Evolutionary conservation across 1,140 invertebrate species (phyloP).

Genomic region (Episyrphus balteatus): DNA sequence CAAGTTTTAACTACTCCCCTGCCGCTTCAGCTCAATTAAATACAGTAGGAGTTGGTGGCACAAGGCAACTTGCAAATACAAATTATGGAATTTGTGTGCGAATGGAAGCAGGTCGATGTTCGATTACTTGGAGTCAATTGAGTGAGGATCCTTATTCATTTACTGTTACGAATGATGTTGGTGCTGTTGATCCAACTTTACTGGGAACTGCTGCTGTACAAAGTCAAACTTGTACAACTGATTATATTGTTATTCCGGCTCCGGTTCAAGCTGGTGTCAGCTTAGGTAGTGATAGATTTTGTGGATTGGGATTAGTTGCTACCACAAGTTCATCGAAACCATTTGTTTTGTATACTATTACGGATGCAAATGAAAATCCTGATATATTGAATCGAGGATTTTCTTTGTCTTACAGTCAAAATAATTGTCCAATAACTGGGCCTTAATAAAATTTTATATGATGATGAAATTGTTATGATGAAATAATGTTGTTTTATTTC

Average conservation of each 20-base stretch:
- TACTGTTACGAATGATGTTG: conserved; percentile 55
- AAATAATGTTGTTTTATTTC: no score
- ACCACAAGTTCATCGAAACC: conserved; percentile 58
- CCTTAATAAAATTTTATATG: no score
- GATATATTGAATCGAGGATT: conserved; percentile 64
- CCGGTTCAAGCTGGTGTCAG: conserved; percentile 39
- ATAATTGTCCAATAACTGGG: conserved; percentile 41
- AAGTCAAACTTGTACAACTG: conserved; percentile 48
- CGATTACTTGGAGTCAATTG: conserved; percentile 32
- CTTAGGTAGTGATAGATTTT: conserved; percentile 53
- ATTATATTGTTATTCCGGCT: conserved; percentile 65
- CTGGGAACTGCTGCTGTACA: conserved; percentile 43
- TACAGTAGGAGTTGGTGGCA: conserved; percentile 41
- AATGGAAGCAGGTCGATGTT: conserved; percentile 27
- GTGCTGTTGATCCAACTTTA: conserved; percentile 42
- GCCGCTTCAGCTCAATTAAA: conserved; percentile 39
- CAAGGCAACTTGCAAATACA: conserved; percentile 58
- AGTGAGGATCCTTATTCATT: conserved; percentile 51
- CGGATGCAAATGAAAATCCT: conserved; percentile 46
- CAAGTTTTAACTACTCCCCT: conserved; percentile 64
- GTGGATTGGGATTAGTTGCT: conserved; percentile 54
- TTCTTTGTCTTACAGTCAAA: conserved; percentile 53
- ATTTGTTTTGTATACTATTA: conserved; percentile 61
- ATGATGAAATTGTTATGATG: no score
- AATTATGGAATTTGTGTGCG: conserved; percentile 52